Evolutionary conservation across 2,888 invertebrate species (phyloP), one percentile per base, ranked within the genome.

Genomic region (Patella pellucida): DNA sequence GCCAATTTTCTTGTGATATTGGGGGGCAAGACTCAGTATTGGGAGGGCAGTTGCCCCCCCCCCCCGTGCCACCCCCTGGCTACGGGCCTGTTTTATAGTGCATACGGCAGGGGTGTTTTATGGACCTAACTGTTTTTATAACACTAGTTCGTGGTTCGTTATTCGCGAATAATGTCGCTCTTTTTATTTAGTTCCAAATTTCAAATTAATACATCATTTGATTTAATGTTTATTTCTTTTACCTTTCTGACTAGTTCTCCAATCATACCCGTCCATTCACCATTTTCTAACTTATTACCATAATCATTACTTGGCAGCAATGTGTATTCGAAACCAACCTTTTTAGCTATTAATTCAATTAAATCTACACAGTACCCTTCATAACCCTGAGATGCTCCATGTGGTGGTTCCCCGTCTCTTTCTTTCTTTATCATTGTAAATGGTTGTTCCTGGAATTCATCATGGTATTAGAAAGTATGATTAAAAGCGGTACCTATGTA

Each of bases 341-440:
- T 94, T 84, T 94, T 94, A 0, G 96, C 93, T 79, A 98, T 94
- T 77, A 95, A 92, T 85, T 96, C 95, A 4, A 96, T 95, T 71
- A 98, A 93, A 89, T 98, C 98, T 88, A 97, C 96, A 92, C 96
- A 97, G 90, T 96, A 98, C 73, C 98, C 98, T 86, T 86, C 86
- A 68, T 80, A 82, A 19, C 81, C 74, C 87, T 78, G 78, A 51
- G 83, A 81, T 1, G 76, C 72, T 12, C 75, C 77, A 95, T 78
- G 96, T 9, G 84, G 79, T 2, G 87, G 86, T 52, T 77, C 82
- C 3, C 88, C 89, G 69, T 87, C 85, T n/a, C 84, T 83, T 19
- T 80, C 68, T 19, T 84, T 81, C 70, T 79, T 81, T 56, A 72
- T 74, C 71, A 80, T 41, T 11, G 84, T 79, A 74, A 85, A 86